Evolutionary conservation across 2,888 invertebrate genomes (phyloP).

Genomic region (Anodontia alba): DNA sequence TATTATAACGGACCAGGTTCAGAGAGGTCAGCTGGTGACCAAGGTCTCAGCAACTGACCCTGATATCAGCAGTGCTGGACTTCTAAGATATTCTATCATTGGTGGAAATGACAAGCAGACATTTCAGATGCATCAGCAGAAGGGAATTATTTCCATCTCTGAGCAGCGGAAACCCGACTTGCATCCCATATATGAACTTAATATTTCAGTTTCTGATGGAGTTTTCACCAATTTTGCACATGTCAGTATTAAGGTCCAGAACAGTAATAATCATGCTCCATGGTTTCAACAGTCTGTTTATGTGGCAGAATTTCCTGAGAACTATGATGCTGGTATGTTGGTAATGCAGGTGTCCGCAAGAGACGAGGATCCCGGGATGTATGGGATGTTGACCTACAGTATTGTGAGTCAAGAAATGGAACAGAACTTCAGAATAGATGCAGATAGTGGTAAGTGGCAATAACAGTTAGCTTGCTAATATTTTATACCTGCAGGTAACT

Average conservation of each 20-base stretch:
- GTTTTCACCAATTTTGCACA: conserved; percentile 94
- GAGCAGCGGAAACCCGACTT: conserved; percentile 91
- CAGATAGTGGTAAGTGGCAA: conserved; percentile 84
- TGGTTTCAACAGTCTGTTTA: conserved; percentile 91
- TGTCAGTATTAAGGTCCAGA: conserved; percentile 80
- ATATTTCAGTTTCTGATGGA: conserved; percentile 98
- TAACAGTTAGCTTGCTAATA: too few relatives aligned
- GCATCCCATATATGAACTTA: conserved; percentile 89
- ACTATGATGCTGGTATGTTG: conserved; percentile 90
- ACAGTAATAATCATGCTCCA: conserved; percentile 91
- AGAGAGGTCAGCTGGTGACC: conserved; percentile 94
- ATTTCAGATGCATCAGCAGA: conserved; percentile 81
- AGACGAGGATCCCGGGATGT: conserved; percentile 91
- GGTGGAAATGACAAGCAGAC: conserved; percentile 89
- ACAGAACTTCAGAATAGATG: conserved; percentile 84
- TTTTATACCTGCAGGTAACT: not conserved
- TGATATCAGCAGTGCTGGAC: conserved; percentile 91
- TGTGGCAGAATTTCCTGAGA: conserved; percentile 92
- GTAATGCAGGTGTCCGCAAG: conserved; percentile 92
- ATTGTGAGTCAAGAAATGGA: conserved; percentile 83
- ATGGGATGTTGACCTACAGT: conserved; percentile 88
- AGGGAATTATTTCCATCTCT: conserved; percentile 89
- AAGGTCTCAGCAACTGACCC: conserved; percentile 95
- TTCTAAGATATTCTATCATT: conserved; percentile 92
- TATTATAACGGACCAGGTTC: conserved; percentile 92